These are phyloP conservation scores for Anneissia japonica DNA, from an alignment of 35 echinoderm and acorn worm genomes.

Conservation along the genomic window DNA sequence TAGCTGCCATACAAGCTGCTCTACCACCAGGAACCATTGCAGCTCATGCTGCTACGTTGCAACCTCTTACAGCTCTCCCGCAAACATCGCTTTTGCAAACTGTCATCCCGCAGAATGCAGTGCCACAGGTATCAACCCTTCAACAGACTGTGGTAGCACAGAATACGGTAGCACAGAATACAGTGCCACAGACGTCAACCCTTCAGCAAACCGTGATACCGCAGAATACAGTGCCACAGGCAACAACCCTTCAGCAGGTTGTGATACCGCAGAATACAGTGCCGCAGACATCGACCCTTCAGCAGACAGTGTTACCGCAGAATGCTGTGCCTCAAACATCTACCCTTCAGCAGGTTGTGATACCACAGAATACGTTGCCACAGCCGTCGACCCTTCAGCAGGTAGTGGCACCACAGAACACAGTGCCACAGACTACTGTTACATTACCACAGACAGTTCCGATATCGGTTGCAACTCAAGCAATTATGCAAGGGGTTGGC, in stretches of 20 bases:
- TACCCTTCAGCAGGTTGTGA: background rate
- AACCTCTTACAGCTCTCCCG: background rate
- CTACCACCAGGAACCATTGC: background rate
- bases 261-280: background rate
- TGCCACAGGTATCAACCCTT: background rate
- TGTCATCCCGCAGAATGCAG: background rate
- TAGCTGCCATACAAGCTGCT: background rate
- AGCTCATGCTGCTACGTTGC: background rate
- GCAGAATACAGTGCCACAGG: background rate
- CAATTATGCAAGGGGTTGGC: background rate
- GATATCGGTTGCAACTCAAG: background rate
- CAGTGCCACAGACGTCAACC: background rate
- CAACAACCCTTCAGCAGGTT: background rate
- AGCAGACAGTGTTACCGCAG: too few species aligned
- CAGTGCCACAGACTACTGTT: too few species aligned
- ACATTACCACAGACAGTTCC: background rate
- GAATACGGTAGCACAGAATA: background rate
- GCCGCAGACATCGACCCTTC: background rate
- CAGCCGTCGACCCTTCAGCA: background rate
- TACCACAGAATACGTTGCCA: background rate
- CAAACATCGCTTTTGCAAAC: background rate
- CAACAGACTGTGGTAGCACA: background rate
- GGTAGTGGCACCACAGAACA: too few species aligned
- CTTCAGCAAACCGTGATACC: too few species aligned
- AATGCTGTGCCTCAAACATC: background rate